phyloP scores from a whole-genome alignment of 2,888 invertebrate genomes.

The Caenorhabditis doughertyi region DNA sequence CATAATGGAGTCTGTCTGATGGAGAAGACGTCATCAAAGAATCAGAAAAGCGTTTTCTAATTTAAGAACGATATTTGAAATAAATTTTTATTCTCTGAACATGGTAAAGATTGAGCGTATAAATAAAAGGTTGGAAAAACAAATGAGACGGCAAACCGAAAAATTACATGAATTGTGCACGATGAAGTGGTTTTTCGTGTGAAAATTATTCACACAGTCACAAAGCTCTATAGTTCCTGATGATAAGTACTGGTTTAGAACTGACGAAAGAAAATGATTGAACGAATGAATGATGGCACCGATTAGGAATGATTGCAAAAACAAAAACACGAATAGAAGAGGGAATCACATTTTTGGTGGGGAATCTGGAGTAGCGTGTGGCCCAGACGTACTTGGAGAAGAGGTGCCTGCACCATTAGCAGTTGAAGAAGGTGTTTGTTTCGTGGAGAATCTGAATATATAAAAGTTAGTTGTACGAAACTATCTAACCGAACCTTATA shows the following conservation, averaged over 20 bases:
- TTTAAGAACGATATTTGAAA: too few species aligned
- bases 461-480: too few species aligned
- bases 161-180: constrained; percentile 22
- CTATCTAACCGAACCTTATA: constrained; percentile 23
- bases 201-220: constrained; percentile 26
- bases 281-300: constrained; percentile 18
- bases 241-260: constrained; percentile 12
- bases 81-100: constrained; percentile 4
- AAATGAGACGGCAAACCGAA: background rate
- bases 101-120: background rate
- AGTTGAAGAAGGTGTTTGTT: constrained; percentile 24
- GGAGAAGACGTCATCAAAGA: constrained; percentile 31
- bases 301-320: constrained; percentile 13
- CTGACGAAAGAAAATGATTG: background rate
- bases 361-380: constrained; percentile 33
- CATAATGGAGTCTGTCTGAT: constrained; percentile 46
- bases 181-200: constrained; percentile 1
- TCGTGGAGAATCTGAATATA: constrained; percentile 20
- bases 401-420: constrained; percentile 28
- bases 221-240: constrained; percentile 30
- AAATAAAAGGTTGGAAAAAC: background rate
- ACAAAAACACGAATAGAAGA: background rate
- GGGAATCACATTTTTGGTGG: constrained; percentile 4
- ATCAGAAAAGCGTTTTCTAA: background rate
- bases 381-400: constrained; percentile 42